Base-by-base conservation (phyloP, 2,113 vertebrate species). In the Notothenia coriiceps region DNA sequence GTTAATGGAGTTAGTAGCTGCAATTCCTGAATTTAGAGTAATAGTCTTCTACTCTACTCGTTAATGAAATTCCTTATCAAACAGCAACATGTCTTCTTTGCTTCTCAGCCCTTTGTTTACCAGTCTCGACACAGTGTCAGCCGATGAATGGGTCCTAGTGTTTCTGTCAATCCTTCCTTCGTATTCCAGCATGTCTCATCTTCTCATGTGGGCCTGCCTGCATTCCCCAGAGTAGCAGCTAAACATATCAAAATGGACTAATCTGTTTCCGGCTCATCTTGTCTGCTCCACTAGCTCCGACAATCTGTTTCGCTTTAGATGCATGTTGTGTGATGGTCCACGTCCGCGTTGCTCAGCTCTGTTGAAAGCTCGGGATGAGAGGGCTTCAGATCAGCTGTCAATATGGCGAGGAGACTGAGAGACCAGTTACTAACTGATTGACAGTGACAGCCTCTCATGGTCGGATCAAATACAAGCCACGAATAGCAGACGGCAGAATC, bases 371-470 rank as follows among this genome's bases (percentile, higher is more conserved):
- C 67, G 71, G 75, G 69, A 83, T 73, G 79, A 78, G 72, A 77
- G 17, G 44, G 20, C 80, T 78, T 85, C 79, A 83, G 82, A 90
- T 84, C 84, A 89, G 56, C 74, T 83, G 83, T 89, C 90, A 86
- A 76, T 72, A 78, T 78, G 62, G 84, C 70, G 18, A 67, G 35
- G 49, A 52, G 47, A 55, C 59, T 33, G 80, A 84, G 67, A 78
- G 46, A 66, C 35, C 75, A 46, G 71, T 29, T 40, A 40, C 35
- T 40, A 73, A 88, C 77, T 73, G 84, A 88, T 22, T 81, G 80
- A 80, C 77, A 43, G 69, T 68, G 75, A 78, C 66, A 76, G 51
- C 17, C 57, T 80, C 67, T 74, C 50, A n/a, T n/a, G 55, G 61
- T 72, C 54, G 74, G 65, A 74, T 85, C 66, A 68, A 13, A 81